A percentile compares a stretch with the other conserved stretches of the same genome.
Conservation (phyloP, 2,888 invertebrate genomes). For the Yponomeuta plumbellus region DNA sequence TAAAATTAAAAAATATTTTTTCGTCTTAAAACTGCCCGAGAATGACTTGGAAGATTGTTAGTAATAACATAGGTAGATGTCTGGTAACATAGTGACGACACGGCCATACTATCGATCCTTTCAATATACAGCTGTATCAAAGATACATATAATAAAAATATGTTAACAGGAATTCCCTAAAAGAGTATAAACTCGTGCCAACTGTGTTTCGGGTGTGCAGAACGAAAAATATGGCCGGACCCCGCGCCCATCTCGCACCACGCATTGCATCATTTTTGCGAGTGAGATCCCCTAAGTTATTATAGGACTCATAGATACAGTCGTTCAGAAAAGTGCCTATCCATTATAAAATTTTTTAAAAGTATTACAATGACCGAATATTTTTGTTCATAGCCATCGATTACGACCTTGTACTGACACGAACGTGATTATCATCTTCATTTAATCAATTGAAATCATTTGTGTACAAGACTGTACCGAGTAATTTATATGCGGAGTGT, state of each 20-base stretch:
- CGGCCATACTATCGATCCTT: too few relatives aligned
- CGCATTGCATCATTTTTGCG: constrained; percentile 46
- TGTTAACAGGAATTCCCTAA: not conserved
- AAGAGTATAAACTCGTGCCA: not conserved
- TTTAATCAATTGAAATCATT: not conserved
- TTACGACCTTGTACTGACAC: not conserved
- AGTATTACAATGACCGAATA: not conserved
- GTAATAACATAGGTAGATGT: too few relatives aligned
- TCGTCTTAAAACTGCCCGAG: too few relatives aligned
- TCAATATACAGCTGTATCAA: too few relatives aligned
- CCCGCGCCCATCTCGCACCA: constrained; percentile 21
- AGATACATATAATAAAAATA: too few relatives aligned
- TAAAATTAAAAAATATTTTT: too few relatives aligned
- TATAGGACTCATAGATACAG: constrained; percentile 20
- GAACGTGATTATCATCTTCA: not conserved
- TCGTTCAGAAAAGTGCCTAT: not conserved
- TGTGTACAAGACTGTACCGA: not conserved
- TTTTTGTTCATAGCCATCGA: not conserved
- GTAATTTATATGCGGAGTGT: not conserved
- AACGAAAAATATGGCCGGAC: constrained; percentile 39
- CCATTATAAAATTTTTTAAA: not conserved
- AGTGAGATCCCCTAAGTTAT: constrained; percentile 44
- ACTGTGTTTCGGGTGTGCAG: not conserved
- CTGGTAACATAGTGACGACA: too few relatives aligned
- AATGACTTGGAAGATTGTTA: too few relatives aligned